Conservation (phyloP, 2,888 invertebrate genomes). For the Piscicola geometra region DNA sequence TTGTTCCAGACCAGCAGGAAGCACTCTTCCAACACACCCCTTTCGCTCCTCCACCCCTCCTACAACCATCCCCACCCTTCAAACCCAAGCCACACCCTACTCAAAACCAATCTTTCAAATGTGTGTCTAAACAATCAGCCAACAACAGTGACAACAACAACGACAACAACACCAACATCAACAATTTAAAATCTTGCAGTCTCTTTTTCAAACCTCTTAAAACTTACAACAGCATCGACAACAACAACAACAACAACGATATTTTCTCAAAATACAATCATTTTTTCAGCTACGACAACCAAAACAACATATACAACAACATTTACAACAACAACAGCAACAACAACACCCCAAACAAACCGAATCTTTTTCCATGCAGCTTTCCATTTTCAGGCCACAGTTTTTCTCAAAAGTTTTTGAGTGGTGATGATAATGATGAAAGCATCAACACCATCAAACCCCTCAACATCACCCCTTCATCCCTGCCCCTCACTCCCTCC, state of each 20-base stretch:
- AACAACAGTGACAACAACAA: background rate
- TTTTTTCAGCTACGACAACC: background rate
- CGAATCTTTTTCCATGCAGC: background rate
- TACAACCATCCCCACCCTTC: background rate
- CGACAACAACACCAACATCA: background rate
- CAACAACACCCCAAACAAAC: background rate
- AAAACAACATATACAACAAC: background rate
- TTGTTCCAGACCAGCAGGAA: no score
- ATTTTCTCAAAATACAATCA: background rate
- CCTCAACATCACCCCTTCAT: no score
- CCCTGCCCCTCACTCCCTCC: no score
- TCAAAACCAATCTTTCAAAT: background rate
- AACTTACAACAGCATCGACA: background rate
- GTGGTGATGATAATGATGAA: no score
- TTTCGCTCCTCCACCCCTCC: slow-evolving; percentile 2
- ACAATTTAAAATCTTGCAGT: background rate
- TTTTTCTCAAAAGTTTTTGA: background rate
- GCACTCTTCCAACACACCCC: background rate
- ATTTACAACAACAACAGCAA: background rate
- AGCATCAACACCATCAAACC: no score
- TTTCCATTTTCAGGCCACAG: background rate
- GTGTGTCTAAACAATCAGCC: background rate
- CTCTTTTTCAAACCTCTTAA: slow-evolving; percentile 1
- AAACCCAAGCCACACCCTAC: background rate
- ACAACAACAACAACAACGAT: background rate